A percentile compares a stretch with the other conserved stretches of the same genome.
These are phyloP conservation scores for Colostygia pectinataria DNA, from an alignment of 2,888 invertebrate genomes.

Conservation along the genomic window DNA sequence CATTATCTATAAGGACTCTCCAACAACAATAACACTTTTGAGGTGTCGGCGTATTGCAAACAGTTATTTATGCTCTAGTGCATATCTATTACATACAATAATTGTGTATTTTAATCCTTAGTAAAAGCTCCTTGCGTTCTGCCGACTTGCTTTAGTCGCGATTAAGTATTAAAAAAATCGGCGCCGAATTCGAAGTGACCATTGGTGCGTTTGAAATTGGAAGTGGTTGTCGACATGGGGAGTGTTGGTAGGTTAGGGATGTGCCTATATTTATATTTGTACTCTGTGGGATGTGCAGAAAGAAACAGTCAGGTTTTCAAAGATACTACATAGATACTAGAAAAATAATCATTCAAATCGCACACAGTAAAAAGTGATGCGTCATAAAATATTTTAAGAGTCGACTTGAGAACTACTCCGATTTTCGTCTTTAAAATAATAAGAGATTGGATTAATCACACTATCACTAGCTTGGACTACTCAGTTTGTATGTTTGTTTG, in stretches of 20 bases:
- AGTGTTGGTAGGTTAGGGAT: slow-evolving; percentile 16
- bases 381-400: no score
- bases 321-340: no score
- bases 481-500: no score
- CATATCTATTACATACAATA: slow-evolving; percentile 76
- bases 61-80: slow-evolving; percentile 74
- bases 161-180: slow-evolving; percentile 44
- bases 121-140: slow-evolving; percentile 55
- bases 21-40: slow-evolving; percentile 44
- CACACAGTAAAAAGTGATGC: no score
- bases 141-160: slow-evolving; percentile 39
- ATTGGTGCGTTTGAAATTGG: slow-evolving; percentile 56
- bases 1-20: slow-evolving; percentile 40
- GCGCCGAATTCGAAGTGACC: slow-evolving; percentile 58
- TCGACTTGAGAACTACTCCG: no score
- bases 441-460: no score
- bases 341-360: no score
- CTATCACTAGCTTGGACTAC: no score
- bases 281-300: no score
- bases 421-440: no score
- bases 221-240: slow-evolving; percentile 24
- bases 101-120: slow-evolving; percentile 61
- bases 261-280: no score
- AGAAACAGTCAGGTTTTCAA: no score
- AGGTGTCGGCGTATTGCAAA: slow-evolving; percentile 65